phyloP scores from a whole-genome alignment of 1,140 invertebrate species.

The Philaenus spumarius region DNA sequence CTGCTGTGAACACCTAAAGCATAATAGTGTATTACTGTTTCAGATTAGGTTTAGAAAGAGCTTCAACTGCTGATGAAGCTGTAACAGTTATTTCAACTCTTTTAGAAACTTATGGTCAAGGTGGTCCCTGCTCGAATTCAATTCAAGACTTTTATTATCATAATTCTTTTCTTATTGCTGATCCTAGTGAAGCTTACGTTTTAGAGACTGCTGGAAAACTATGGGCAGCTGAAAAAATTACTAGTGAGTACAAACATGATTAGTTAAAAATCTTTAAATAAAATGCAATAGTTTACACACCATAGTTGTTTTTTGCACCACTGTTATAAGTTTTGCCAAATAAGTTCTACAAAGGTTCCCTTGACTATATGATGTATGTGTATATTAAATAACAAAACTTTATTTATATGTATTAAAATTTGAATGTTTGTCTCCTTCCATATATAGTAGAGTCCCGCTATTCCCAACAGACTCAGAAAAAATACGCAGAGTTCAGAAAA shows the following conservation, averaged over 20 bases:
- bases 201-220: slow-evolving; percentile 63
- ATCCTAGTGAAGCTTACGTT: slow-evolving; percentile 59
- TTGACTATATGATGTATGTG: too few relatives aligned
- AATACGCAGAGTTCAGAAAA: too few relatives aligned
- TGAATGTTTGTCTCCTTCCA: too few relatives aligned
- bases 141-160: slow-evolving; percentile 51
- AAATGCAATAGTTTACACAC: too few relatives aligned
- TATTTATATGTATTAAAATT: too few relatives aligned
- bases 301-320: background rate
- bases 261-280: slow-evolving; percentile 4
- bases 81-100: slow-evolving; percentile 55
- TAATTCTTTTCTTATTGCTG: slow-evolving; percentile 60
- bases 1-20: too few relatives aligned
- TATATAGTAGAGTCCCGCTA: too few relatives aligned
- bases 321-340: background rate
- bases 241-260: slow-evolving; percentile 40
- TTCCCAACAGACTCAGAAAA: too few relatives aligned
- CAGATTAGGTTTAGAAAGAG: too few relatives aligned
- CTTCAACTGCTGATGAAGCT: slow-evolving; percentile 51
- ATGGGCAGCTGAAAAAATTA: slow-evolving; percentile 71
- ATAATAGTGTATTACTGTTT: too few relatives aligned
- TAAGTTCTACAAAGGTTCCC: too few relatives aligned
- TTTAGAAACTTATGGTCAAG: slow-evolving; percentile 61
- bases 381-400: too few relatives aligned
- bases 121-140: slow-evolving; percentile 56